Conservation (phyloP, 35 echinoderm and acorn worm genomes). For the Ophioderma brevispina region DNA sequence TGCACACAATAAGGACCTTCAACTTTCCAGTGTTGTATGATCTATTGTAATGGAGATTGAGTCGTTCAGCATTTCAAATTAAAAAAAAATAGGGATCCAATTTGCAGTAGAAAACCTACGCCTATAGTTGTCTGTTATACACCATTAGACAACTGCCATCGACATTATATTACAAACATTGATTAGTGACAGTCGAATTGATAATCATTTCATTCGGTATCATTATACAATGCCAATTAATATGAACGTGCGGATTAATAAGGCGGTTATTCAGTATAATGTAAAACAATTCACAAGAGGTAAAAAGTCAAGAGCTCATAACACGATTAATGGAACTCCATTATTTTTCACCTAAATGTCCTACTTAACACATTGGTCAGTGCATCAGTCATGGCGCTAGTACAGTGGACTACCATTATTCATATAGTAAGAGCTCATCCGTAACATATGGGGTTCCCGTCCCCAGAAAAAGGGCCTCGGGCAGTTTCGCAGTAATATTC, state of each 20-base stretch:
- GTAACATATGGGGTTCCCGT: background rate
- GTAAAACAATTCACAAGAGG: background rate
- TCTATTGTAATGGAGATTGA: conserved; percentile 4
- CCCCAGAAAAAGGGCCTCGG: background rate
- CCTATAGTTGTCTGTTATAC: background rate
- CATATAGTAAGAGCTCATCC: background rate
- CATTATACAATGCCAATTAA: background rate
- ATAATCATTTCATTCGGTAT: background rate
- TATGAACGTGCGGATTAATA: background rate
- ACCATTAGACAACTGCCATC: background rate
- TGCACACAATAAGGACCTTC: background rate
- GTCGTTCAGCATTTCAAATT: conserved; percentile 1
- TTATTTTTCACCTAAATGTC: background rate
- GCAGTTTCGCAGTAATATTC: conserved; percentile 4
- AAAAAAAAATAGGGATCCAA: background rate
- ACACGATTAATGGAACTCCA: background rate
- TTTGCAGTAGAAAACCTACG: background rate
- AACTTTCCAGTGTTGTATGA: background rate
- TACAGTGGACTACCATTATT: background rate
- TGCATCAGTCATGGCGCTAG: background rate
- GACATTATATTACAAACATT: background rate
- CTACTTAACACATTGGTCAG: background rate
- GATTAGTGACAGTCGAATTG: conserved; percentile 1
- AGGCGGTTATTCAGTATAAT: background rate
- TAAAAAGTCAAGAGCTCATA: background rate